Conservation (phyloP, 2,113 vertebrate genomes). For the Fulmarus glacialis region DNA sequence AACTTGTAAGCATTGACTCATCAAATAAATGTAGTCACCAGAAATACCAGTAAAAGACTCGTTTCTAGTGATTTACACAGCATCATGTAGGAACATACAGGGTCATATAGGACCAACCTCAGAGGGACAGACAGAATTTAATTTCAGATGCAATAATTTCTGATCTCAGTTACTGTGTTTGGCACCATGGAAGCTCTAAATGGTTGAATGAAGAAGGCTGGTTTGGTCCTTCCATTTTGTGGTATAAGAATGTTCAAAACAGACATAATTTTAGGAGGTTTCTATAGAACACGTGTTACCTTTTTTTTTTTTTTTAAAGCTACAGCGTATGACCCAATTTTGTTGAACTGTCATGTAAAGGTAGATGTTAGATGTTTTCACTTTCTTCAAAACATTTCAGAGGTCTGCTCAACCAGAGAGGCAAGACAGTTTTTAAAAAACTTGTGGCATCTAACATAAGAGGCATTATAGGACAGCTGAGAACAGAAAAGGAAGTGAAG, state of each 20-base stretch:
- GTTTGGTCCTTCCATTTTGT: background rate
- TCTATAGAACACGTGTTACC: accelerated
- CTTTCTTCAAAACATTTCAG: background rate
- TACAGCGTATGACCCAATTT: background rate
- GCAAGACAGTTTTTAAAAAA: background rate
- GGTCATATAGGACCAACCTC: background rate
- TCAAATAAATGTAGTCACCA: background rate
- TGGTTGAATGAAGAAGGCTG: background rate
- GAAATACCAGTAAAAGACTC: background rate
- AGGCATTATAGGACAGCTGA: background rate
- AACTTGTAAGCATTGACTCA: background rate
- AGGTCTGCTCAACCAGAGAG: background rate
- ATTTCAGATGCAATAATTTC: background rate
- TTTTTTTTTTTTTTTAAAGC: background rate
- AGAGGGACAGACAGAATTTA: background rate
- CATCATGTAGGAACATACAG: background rate
- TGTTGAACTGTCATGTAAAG: background rate
- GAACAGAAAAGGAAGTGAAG: background rate
- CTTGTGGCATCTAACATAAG: background rate
- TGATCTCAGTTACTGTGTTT: background rate
- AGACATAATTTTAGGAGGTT: background rate
- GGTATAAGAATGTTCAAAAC: background rate
- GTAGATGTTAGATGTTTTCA: background rate
- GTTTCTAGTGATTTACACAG: background rate
- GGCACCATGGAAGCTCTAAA: background rate